Evolutionary conservation across 2,888 invertebrate genomes (phyloP), one percentile per base, ranked within the genome.

Genomic region (Acholoe squamosa): DNA sequence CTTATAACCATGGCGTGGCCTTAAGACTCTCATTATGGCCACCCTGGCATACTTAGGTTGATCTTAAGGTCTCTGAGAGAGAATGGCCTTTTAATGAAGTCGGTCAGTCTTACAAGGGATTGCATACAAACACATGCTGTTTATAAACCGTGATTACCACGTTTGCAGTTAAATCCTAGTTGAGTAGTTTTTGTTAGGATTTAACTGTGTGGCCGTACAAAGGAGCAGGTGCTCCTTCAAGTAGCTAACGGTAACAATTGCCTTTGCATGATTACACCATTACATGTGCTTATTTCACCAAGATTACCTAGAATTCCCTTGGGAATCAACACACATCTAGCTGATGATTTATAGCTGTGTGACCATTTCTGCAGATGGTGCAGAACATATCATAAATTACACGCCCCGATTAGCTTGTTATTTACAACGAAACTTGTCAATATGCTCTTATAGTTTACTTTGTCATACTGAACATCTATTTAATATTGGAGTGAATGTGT

Each of bases 161-260:
- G 71, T 25, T 71, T 71, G 71, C 71, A 28, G 71, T 14, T 71
- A 71, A 71, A 71, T 71, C 25, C 71, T 25, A 28, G 28, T 71
- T 71, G 71, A 71, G 71, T 71, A 25, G 71, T 71, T 71, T 71
- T n/a, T 28, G 28, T 71, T 71, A 28, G 71, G 71, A 71, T 71
- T 71, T 71, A 71, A 19, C 19, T 61, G 14, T 43, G 61, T 61
- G 61, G 3, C 3, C 3, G 7, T 14, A 71, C 71, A 71, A 71
- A 28, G 25, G 71, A 71, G 14, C 71, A 71, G 71, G 71, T 71
- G 71, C n/a, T 7, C 71, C 28, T 71, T 71, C n/a, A 71, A 25
- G 14, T 71, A 3, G 5, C 71, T 71, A 71, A 71, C 71, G 71
- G 71, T 25, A 0, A 71, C 25, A 71, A 22, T 28, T 71, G 71